These are phyloP conservation scores for Halichoeres trimaculatus DNA, from an alignment of 2,113 vertebrate species.

Conservation along the genomic window DNA sequence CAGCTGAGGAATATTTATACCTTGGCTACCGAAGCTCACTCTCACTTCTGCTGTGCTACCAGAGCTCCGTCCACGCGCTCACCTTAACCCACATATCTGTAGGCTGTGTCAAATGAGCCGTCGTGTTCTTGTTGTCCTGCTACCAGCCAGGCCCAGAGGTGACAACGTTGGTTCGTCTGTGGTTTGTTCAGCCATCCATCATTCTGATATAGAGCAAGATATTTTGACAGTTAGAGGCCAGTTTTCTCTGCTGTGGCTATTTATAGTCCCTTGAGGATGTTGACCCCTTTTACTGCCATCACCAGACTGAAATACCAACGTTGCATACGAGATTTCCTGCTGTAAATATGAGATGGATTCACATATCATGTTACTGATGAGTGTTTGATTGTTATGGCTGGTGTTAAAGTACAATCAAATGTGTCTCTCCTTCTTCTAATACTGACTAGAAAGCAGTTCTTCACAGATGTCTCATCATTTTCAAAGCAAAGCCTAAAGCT, in stretches of 20 bases:
- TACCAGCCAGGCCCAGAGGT: neutral
- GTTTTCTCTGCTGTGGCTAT: neutral
- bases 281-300: neutral
- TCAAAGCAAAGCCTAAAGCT: too few species aligned
- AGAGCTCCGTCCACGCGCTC: neutral
- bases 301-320: neutral
- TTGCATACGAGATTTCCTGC: neutral
- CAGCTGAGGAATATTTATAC: neutral
- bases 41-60: neutral
- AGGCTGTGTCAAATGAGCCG: neutral
- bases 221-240: neutral
- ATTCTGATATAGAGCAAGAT: neutral
- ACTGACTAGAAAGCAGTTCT: too few species aligned
- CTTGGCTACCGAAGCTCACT: neutral
- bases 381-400: neutral
- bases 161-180: neutral
- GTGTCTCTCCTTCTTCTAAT: too few species aligned
- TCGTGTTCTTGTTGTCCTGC: neutral
- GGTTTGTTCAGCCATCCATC: neutral
- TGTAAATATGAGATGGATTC: neutral
- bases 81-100: constrained; percentile 17
- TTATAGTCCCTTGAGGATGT: neutral
- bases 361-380: neutral
- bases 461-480: too few species aligned
- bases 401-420: too few species aligned